These are phyloP conservation scores for Stichopus chloronotus DNA, from an alignment of 35 echinoderm and acorn worm genomes.

Conservation along the genomic window DNA sequence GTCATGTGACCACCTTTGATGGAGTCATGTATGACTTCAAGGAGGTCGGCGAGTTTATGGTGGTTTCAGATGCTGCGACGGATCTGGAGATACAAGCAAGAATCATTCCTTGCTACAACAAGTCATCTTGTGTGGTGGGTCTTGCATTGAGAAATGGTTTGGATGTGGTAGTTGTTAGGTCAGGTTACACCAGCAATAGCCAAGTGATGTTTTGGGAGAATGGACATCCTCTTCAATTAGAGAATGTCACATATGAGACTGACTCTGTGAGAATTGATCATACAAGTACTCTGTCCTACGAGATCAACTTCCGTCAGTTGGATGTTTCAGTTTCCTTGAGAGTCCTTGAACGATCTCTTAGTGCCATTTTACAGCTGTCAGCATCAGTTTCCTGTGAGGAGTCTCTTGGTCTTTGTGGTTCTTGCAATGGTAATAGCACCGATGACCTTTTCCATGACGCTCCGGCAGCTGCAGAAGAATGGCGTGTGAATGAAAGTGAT, in stretches of 20 bases:
- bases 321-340: constrained; percentile 45
- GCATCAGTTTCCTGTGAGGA: constrained; percentile 41
- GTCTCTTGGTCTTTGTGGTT: constrained; percentile 75
- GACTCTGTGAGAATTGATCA: constrained; percentile 57
- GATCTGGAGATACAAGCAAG: constrained; percentile 68
- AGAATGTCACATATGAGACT: constrained; percentile 33
- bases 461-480: not conserved
- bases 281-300: constrained; percentile 52
- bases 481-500: constrained; percentile 12
- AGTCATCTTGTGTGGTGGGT: constrained; percentile 73
- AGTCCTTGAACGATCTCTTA: constrained; percentile 69
- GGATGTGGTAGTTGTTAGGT: constrained; percentile 64
- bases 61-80: constrained; percentile 9
- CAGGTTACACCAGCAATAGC: constrained; percentile 69
- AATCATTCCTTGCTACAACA: constrained; percentile 77
- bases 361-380: constrained; percentile 31
- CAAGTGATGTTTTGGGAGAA: constrained; percentile 68
- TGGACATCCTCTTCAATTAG: constrained; percentile 30
- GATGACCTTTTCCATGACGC: constrained; percentile 69
- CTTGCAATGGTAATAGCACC: constrained; percentile 72
- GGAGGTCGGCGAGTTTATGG: constrained; percentile 79
- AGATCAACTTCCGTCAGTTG: constrained; percentile 45
- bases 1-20: constrained; percentile 85
- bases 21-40: constrained; percentile 85
- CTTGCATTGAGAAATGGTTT: constrained; percentile 51